These are phyloP conservation scores for Diplolepis rosae DNA, from an alignment of 2,888 invertebrate genomes.

Conservation along the genomic window DNA sequence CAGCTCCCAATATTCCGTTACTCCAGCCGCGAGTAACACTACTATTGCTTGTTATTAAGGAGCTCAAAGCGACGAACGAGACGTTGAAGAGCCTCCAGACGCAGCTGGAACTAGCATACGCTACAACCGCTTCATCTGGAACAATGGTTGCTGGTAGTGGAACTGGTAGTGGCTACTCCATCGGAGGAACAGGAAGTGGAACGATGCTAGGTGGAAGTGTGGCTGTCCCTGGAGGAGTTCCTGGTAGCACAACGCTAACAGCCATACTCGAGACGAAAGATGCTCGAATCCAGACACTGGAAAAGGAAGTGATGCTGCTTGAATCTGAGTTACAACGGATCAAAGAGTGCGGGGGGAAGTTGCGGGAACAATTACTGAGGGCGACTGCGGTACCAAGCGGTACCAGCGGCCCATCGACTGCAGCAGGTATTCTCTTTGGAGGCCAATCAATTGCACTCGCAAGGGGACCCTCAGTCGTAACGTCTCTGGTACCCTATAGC, in stretches of 20 bases:
- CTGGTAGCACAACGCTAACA: slow-evolving; percentile 82
- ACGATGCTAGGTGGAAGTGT: slow-evolving; percentile 69
- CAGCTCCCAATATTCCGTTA: slow-evolving; percentile 39
- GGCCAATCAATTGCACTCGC: slow-evolving; percentile 30
- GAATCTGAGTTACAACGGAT: slow-evolving; percentile 84
- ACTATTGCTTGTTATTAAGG: slow-evolving; percentile 77
- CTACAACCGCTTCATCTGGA: slow-evolving; percentile 76
- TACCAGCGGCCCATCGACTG: slow-evolving; percentile 50
- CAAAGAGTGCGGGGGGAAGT: slow-evolving; percentile 73
- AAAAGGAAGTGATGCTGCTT: slow-evolving; percentile 87
- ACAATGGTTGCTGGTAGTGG: slow-evolving; percentile 65
- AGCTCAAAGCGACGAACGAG: slow-evolving; percentile 89
- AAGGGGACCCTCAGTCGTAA: slow-evolving; percentile 40
- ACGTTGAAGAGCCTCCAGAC: slow-evolving; percentile 87
- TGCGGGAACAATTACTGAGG: slow-evolving; percentile 68
- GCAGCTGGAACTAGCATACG: slow-evolving; percentile 84
- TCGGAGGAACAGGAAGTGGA: slow-evolving; percentile 56
- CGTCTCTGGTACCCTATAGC: slow-evolving; percentile 62
- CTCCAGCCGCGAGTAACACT: slow-evolving; percentile 61
- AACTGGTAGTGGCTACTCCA: slow-evolving; percentile 46
- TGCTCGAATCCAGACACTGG: slow-evolving; percentile 89
- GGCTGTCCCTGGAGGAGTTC: slow-evolving; percentile 73
- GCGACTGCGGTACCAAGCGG: slow-evolving; percentile 65
- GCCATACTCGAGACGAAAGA: slow-evolving; percentile 90
- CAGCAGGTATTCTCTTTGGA: slow-evolving; percentile 36